Evolutionary conservation across 2,113 vertebrate genomes (phyloP).

Genomic region (Macrotus californicus): DNA sequence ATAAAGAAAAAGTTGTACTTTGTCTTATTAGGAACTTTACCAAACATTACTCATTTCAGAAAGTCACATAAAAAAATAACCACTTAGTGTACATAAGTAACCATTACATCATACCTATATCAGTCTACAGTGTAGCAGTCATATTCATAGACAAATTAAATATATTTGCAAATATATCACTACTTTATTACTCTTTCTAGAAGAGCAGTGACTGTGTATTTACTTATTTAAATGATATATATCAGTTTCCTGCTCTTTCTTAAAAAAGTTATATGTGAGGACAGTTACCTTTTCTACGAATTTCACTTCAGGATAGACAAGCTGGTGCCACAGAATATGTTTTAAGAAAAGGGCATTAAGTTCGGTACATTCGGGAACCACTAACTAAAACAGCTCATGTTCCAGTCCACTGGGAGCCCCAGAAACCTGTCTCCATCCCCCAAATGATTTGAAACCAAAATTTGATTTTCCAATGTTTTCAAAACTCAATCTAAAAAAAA

Average conservation of each 20-base stretch:
- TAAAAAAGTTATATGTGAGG: neutral
- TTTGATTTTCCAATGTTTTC: neutral
- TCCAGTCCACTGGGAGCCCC: neutral
- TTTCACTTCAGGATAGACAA: conserved; percentile 22
- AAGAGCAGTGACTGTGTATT: neutral
- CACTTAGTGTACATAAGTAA: conserved; percentile 18
- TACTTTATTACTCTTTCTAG: neutral
- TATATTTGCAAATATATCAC: neutral
- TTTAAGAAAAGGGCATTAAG: neutral
- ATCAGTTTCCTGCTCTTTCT: neutral
- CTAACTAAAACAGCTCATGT: neutral
- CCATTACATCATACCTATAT: neutral
- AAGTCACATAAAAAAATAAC: neutral
- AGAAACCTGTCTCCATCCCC: neutral
- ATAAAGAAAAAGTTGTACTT: neutral
- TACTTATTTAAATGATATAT: neutral
- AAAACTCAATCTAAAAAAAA: conserved; percentile 16
- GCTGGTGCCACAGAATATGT: neutral
- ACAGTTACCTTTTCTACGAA: neutral
- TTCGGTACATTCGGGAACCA: neutral
- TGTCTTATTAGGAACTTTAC: neutral
- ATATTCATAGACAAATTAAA: neutral
- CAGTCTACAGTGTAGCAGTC: neutral
- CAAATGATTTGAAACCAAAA: conserved; percentile 3
- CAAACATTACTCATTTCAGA: conserved; percentile 26